phyloP scores from a whole-genome alignment of 2,888 invertebrate species.

The Athalia circularis region DNA sequence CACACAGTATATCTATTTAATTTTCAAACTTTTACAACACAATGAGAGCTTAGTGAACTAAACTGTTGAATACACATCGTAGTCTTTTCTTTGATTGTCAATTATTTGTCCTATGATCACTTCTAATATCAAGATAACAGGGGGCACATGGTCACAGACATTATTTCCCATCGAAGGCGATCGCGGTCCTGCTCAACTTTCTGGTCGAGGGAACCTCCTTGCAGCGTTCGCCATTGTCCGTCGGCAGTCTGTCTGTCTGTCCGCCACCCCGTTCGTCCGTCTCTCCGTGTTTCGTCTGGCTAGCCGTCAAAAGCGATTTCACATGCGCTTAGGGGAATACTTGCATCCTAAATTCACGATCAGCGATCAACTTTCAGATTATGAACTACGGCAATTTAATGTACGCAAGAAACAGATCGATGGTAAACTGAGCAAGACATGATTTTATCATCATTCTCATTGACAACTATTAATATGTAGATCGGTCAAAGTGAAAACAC shows the following conservation, averaged over 20 bases:
- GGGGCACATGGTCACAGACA: conserved; percentile 27
- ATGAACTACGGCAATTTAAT: conserved; percentile 23
- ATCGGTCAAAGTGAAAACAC: conserved; percentile 44
- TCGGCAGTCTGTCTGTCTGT: conserved; percentile 43
- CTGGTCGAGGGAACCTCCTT: conserved; percentile 43
- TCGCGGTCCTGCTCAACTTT: conserved; percentile 31
- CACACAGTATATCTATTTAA: neutral
- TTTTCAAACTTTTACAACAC: conserved; percentile 26
- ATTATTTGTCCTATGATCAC: neutral
- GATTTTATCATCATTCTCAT: neutral
- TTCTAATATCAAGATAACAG: conserved; percentile 18
- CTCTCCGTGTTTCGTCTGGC: conserved; percentile 41
- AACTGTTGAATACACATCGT: neutral
- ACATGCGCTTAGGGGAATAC: conserved; percentile 52
- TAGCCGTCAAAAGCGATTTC: conserved; percentile 61
- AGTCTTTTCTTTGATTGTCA: conserved; percentile 5
- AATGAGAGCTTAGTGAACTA: neutral
- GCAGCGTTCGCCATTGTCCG: conserved; percentile 58
- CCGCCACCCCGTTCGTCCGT: conserved; percentile 10
- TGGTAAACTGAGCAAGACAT: conserved; percentile 20
- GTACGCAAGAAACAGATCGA: neutral
- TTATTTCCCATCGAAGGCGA: neutral
- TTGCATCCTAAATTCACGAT: neutral
- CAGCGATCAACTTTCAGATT: neutral
- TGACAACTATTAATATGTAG: conserved; percentile 20